Base-by-base conservation (phyloP, 2,888 invertebrate genomes). In the Caenorhabditis virilis region DNA sequence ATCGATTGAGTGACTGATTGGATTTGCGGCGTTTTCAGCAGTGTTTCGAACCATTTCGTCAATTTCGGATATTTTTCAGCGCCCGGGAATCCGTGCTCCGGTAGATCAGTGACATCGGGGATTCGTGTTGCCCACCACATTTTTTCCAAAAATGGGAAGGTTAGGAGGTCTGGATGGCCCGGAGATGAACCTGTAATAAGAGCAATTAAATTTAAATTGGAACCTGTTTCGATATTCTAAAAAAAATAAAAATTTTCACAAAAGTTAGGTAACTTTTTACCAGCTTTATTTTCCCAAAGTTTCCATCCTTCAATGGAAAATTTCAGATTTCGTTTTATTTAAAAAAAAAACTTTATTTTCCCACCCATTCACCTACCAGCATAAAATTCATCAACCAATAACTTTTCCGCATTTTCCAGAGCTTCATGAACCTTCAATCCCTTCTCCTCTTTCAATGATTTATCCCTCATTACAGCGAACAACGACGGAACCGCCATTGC, bases 61-160 rank as follows among this genome's bases (percentile, higher is more conserved):
- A 74, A 50, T 43, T 72, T 70, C 11, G 74, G 72, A 39, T 63
- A 72, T 3, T 49, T 26, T 9, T 60, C 55, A 4, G n/a, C 35
- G n/a, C 69, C 66, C 16, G 72, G 72, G 53, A 72, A 72, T 13
- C 41, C 51, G 20, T 16, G 6, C 2, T 43, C 49, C 13, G 59
- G 60, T 1, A 66, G 33, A 47, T 67, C 64, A 23, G 55, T 50
- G 39, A 66, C 46, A n/a, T 54, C 60, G n/a, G 56, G 43, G 1
- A 65, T 30, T 11, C 36, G 27, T 25, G 65, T 51, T 1, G 63
- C 51, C 66, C 66, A 64, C 52, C 64, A 64, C 47, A 67, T 41
- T 46, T 76, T 63, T 41, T 77, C 77, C 50, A 76, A 65, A 60
- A 77, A 75, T n/a, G 77, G 76, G 54, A 74, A 72, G 2, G 65